A percentile compares a stretch with the other conserved stretches of the same genome.
These are phyloP conservation scores for Brachyptera risi DNA, from an alignment of 2,888 invertebrate species.

Conservation along the genomic window DNA sequence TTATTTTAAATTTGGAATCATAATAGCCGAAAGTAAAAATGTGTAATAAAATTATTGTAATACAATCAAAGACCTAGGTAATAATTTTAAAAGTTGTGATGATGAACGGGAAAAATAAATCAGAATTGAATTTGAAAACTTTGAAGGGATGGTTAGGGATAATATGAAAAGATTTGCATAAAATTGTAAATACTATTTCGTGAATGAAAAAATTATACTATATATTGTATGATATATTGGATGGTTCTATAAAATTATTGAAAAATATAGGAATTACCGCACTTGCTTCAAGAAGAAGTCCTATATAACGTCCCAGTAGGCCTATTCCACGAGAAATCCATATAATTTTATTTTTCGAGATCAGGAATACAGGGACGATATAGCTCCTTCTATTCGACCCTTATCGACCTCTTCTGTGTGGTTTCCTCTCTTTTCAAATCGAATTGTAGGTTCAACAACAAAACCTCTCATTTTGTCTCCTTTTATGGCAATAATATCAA, in stretches of 20 bases:
- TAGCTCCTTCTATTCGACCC: background rate
- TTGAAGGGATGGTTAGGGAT: background rate
- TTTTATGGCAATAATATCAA: background rate
- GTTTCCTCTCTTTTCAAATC: background rate
- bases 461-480: background rate
- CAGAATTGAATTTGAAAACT: no score
- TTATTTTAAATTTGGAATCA: no score
- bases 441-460: constrained; percentile 1
- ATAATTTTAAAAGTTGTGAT: no score
- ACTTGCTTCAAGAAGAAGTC: background rate
- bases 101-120: no score
- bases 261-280: background rate
- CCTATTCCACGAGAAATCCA: background rate
- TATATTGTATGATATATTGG: no score
- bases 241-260: background rate
- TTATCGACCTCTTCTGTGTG: background rate
- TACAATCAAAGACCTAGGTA: no score
- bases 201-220: no score
- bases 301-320: constrained; percentile 1
- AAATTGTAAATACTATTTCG: no score
- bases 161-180: no score
- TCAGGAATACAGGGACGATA: background rate
- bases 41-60: no score
- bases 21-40: no score
- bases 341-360: background rate